phyloP scores from a whole-genome alignment of 1,140 invertebrate genomes.

The Stegodyphus mimosarum region DNA sequence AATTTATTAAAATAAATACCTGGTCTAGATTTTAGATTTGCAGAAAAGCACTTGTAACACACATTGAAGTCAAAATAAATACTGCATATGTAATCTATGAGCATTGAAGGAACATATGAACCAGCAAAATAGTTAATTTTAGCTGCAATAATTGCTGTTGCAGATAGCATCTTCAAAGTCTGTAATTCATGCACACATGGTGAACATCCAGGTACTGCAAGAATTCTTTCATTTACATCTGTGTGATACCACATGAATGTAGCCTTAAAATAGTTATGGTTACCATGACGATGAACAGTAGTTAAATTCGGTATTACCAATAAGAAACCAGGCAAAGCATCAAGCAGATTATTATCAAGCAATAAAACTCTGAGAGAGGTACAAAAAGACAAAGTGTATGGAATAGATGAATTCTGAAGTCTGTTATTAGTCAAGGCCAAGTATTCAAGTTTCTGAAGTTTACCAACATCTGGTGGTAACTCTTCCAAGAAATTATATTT shows the following conservation, averaged over 20 bases:
- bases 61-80: constrained; percentile 69
- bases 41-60: constrained; percentile 68
- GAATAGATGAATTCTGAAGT: constrained; percentile 70
- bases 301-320: constrained; percentile 68
- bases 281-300: constrained; percentile 72
- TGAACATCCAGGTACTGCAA: constrained; percentile 61
- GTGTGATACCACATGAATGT: constrained; percentile 73
- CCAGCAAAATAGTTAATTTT: constrained; percentile 68
- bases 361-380: constrained; percentile 67
- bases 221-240: constrained; percentile 70
- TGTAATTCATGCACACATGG: constrained; percentile 62
- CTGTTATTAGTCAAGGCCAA: constrained; percentile 71
- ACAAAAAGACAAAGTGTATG: constrained; percentile 70
- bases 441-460: constrained; percentile 68
- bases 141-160: constrained; percentile 68
- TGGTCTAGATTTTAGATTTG: constrained; percentile 64
- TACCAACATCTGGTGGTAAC: constrained; percentile 70
- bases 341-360: constrained; percentile 71
- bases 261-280: constrained; percentile 73
- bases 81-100: constrained; percentile 69
- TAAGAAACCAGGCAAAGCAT: constrained; percentile 71
- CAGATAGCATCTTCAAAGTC: constrained; percentile 68
- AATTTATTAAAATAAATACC: constrained; percentile 49
- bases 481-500: constrained; percentile 70
- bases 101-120: constrained; percentile 58